phyloP scores from a whole-genome alignment of 2,113 vertebrate genomes.

The Pan troglodytes region NHGRI_mPanTro3-v2.1_pri NC_072409.2:28829001-28829500 shows the following conservation, averaged over 20 bases:
- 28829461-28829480: neutral
- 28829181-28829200: neutral
- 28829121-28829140: neutral
- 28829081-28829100: neutral
- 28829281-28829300: neutral
- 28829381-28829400: neutral
- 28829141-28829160: neutral
- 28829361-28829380: neutral
- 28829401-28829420: neutral
- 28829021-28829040: neutral
- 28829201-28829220: neutral
- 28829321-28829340: neutral
- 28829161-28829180: neutral
- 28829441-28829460: neutral
- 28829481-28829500: neutral
- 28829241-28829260: neutral
- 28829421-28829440: neutral
- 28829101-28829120: neutral
- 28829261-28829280: neutral
- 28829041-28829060: neutral
- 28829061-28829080: neutral
- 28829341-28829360: conserved; percentile 5
- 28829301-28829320: neutral
- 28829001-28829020: neutral
- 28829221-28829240: neutral